A percentile compares a stretch with the other conserved stretches of the same genome.
These are phyloP conservation scores for Lamproptera curius DNA, from an alignment of 2,888 invertebrate genomes.

Conservation along the genomic window DNA sequence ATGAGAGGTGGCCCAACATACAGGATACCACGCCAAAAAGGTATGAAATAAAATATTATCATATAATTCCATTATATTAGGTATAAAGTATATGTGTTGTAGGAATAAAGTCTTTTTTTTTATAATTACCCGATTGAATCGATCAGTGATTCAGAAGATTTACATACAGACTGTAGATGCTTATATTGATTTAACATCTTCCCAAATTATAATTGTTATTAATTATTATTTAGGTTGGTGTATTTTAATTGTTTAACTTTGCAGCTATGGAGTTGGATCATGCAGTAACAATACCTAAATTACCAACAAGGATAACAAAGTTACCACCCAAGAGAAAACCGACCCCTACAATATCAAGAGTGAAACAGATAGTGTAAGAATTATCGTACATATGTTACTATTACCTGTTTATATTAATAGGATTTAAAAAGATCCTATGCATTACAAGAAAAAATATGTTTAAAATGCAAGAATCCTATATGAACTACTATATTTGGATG, in stretches of 20 bases:
- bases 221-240: too few relatives aligned
- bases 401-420: not conserved
- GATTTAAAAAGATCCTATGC: not conserved
- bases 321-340: conserved; percentile 33
- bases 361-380: conserved; percentile 14
- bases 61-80: not conserved
- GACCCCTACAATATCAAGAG: conserved; percentile 6
- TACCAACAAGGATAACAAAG: conserved; percentile 30
- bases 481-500: too few relatives aligned
- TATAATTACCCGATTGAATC: too few relatives aligned
- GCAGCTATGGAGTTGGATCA: conserved; percentile 48
- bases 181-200: too few relatives aligned
- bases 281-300: conserved; percentile 32
- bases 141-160: too few relatives aligned
- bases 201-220: too few relatives aligned
- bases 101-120: too few relatives aligned
- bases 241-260: conserved; percentile 21
- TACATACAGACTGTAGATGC: too few relatives aligned
- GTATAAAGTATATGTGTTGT: too few relatives aligned
- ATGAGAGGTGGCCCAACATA: conserved; percentile 73
- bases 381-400: too few relatives aligned
- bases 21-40: conserved; percentile 47
- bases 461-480: too few relatives aligned
- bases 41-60: conserved; percentile 32
- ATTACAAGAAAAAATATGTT: too few relatives aligned